phyloP scores from a whole-genome alignment of 1,140 invertebrate species.

The Cydia strobilella region DNA sequence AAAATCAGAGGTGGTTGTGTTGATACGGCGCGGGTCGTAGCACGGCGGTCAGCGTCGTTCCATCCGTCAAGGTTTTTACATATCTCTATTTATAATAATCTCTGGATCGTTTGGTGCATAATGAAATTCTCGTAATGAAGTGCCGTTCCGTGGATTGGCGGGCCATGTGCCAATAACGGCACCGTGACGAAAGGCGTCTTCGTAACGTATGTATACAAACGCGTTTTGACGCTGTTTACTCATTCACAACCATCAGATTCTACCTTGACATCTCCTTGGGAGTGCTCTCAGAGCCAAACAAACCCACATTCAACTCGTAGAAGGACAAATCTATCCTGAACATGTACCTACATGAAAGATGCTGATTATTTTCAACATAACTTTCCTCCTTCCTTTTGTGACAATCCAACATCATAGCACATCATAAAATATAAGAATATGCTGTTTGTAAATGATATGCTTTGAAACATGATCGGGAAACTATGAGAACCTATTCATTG shows the following conservation, averaged over 20 bases:
- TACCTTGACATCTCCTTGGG: neutral
- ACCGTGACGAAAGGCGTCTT: conserved; percentile 64
- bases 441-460: neutral
- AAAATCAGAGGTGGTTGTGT: conserved; percentile 49
- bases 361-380: neutral
- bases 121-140: conserved; percentile 79
- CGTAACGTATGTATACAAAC: conserved; percentile 74
- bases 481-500: conserved; percentile 39
- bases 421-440: neutral
- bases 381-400: neutral
- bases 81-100: conserved; percentile 78
- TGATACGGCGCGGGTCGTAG: conserved; percentile 44
- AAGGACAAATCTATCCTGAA: neutral
- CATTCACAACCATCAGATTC: conserved; percentile 20
- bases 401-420: neutral
- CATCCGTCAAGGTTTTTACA: conserved; percentile 66
- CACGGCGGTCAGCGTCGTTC: conserved; percentile 56
- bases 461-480: neutral
- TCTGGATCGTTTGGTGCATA: conserved; percentile 74
- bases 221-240: conserved; percentile 37
- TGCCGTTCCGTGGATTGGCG: conserved; percentile 71
- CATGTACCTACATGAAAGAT: neutral
- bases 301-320: neutral
- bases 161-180: conserved; percentile 77
- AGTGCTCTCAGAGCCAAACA: neutral